Evolutionary conservation across 2,797 vertebrate genomes (phyloP).

Genomic region (Ara ararauna): DNA sequence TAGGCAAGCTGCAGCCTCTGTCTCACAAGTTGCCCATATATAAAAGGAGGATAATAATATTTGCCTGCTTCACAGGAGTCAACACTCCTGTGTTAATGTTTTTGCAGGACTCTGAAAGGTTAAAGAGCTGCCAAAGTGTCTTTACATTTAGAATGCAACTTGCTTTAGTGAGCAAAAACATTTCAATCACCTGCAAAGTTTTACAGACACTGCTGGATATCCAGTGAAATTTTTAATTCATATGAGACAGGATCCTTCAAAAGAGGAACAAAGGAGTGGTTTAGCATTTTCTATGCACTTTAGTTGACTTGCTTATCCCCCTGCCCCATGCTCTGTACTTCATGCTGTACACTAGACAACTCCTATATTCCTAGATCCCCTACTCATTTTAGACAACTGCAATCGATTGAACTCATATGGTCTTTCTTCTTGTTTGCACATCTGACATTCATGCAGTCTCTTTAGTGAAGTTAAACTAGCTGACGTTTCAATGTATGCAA

Average conservation of each 20-base stretch:
- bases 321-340: neutral
- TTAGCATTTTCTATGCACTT: neutral
- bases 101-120: conserved; percentile 3
- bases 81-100: conserved; percentile 5
- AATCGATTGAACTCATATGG: neutral
- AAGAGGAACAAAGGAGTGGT: neutral
- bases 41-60: conserved; percentile 51
- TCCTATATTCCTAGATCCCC: neutral
- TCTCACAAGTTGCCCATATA: conserved; percentile 17
- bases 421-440: neutral
- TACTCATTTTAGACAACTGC: neutral
- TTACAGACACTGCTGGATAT: neutral
- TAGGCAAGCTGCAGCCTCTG: conserved; percentile 21
- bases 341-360: neutral
- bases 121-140: neutral
- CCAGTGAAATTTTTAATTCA: neutral
- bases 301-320: neutral
- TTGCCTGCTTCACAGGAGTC: conserved; percentile 28
- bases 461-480: neutral
- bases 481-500: neutral
- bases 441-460: neutral
- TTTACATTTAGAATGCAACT: neutral
- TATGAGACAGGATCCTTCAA: neutral
- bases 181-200: conserved; percentile 3
- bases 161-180: neutral